Evolutionary conservation across 2,888 invertebrate genomes (phyloP), one percentile per base, ranked within the genome.

Genomic region (Drosophila nr. perissopoda): DNA sequence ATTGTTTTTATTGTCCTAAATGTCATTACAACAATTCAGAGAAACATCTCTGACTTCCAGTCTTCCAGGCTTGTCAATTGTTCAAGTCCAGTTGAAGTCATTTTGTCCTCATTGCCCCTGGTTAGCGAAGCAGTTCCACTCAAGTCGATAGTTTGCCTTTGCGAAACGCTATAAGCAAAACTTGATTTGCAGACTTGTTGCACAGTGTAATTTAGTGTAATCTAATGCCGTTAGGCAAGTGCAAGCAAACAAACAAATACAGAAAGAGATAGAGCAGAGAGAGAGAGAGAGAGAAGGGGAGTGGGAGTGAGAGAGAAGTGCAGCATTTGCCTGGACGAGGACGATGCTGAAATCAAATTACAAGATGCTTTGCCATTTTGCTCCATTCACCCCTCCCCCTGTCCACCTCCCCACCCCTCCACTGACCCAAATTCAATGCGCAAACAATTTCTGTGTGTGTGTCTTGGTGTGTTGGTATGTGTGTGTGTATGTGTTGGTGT

Each of bases 261-360:
- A 45, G 2, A 45, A 16, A 25, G 25, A 45, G 2, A 21, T 4
- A 42, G 11, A n/a, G 40, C 10, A 13, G 6, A 6, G 6, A 13
- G 11, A 40, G 0, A 42, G 4, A 45, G 8, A 2, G 13, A 7
- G 4, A 21, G 2, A 45, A 4, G 1, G 13, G 7, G n/a, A 5
- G 10, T 0, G 38, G 2, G 1, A n/a, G 7, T 3, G 3, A 13
- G 27, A 34, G 18, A 31, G 33, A 13, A 58, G 51, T 54, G 18
- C 61, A 64, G 59, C 69, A 42, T 80, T 82, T 75, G 86, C 72
- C 63, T 40, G 65, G 33, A 51, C 64, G 66, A 76, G 36, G 66
- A 72, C 61, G 78, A 72, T 64, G 73, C 58, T 71, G 71, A 83
- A 86, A 86, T 90, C 90, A 89, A 89, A 90, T 86, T 86, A 86